phyloP scores from a whole-genome alignment of 2,888 invertebrate genomes.

The Cheilosia scutellata region DNA sequence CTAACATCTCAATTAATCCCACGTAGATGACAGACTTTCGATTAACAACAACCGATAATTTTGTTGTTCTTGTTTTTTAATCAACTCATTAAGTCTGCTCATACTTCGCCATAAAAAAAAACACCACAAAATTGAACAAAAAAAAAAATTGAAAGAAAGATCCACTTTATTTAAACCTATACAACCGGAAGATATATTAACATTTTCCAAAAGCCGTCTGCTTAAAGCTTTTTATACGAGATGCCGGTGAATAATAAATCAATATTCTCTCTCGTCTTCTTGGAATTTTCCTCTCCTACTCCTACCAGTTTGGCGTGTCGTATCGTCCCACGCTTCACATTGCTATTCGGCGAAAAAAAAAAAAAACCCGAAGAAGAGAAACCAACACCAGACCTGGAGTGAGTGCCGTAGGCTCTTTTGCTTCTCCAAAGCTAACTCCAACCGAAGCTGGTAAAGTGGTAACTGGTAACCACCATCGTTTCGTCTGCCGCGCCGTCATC shows the following conservation, averaged over 20 bases:
- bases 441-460: conserved; percentile 9
- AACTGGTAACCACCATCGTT: conserved; percentile 25
- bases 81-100: conserved; percentile 41
- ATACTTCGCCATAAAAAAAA: background rate
- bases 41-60: conserved; percentile 31
- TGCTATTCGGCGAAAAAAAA: conserved; percentile 8
- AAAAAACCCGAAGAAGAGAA: background rate
- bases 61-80: conserved; percentile 11
- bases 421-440: conserved; percentile 30
- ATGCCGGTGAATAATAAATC: conserved; percentile 67
- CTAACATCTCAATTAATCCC: conserved; percentile 44
- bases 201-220: conserved; percentile 29
- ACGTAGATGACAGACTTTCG: conserved; percentile 36
- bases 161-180: conserved; percentile 40
- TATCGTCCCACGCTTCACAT: conserved; percentile 50
- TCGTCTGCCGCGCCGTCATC: conserved; percentile 24
- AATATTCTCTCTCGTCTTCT: conserved; percentile 60
- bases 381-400: conserved; percentile 36
- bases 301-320: conserved; percentile 3
- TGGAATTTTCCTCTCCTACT: conserved; percentile 46
- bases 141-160: background rate
- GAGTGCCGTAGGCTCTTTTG: conserved; percentile 59
- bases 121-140: background rate
- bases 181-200: conserved; percentile 41
- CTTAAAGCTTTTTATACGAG: conserved; percentile 55